Percentiles rank a stretch among this genome's conserved stretches.
These are phyloP conservation scores for rabbit (Oryctolagus cuniculus) DNA, from an alignment of 2,113 vertebrate species.

Conservation along the genomic window mOryCun1.1 NC_091433.1:186120001-186120500, in stretches of 20 bases:
- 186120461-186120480: neutral
- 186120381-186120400: neutral
- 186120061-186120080: neutral
- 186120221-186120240: neutral
- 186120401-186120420: neutral
- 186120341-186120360: no score
- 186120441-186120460: no score
- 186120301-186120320: neutral
- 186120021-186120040: neutral
- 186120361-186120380: accelerated
- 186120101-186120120: neutral
- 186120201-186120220: neutral
- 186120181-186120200: neutral
- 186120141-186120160: neutral
- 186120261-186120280: neutral
- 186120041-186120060: no score
- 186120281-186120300: neutral
- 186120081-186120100: neutral
- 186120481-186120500: neutral
- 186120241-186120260: neutral
- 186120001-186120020: neutral
- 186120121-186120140: neutral
- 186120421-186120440: no score
- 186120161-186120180: neutral
- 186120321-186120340: neutral